Evolutionary conservation across 2,113 vertebrate species (phyloP), one percentile per base, ranked within the genome.

Genomic region (Micronycteris hirsuta): DNA sequence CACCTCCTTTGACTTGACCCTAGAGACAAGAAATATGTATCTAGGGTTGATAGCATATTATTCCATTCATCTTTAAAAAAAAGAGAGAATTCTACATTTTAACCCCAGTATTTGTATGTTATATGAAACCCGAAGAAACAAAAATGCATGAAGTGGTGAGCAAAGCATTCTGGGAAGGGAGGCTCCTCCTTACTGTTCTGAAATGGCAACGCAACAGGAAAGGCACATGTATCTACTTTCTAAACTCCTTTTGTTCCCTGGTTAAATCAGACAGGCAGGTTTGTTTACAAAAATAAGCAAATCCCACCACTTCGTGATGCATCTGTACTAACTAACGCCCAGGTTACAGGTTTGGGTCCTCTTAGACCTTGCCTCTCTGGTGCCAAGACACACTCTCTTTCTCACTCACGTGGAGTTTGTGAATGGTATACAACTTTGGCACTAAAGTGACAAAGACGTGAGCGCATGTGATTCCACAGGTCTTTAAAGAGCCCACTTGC

Each of bases 401-500:
- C 68, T 13, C 31, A 76, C 74, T 84, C 70, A 38, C 93, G 52
- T 83, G 61, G 36, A 96, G 8, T 92, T 70, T 63, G 85, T 92
- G 19, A 97, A 58, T 81, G 96, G 86, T 24, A 43, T 41, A 95
- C 70, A 56, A 93, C 91, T 97, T 94, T 92, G 63, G 70, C 86
- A 94, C 92, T 82, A 94, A 97, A 96, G 49, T 56, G 89, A 87
- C 31, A 83, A 58, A 93, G 70, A 95, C 24, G 45, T 87, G 89
- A 54, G 83, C 22, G 5, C 19, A 65, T 49, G 52, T 2, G 81
- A 73, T 97, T 95, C 96, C 81, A 68, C 33, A 13, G 26, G 49
- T 97, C 97, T 93, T 96, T 49, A 70, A 97, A 97, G 94, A 96
- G 86, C 11, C 68, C 86, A 47, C 47, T 86, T 92, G 80, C 86